Evolutionary conservation across 2,797 vertebrate species (phyloP), one percentile per base, ranked within the genome.

Genomic region (Perodicticus potto): DNA sequence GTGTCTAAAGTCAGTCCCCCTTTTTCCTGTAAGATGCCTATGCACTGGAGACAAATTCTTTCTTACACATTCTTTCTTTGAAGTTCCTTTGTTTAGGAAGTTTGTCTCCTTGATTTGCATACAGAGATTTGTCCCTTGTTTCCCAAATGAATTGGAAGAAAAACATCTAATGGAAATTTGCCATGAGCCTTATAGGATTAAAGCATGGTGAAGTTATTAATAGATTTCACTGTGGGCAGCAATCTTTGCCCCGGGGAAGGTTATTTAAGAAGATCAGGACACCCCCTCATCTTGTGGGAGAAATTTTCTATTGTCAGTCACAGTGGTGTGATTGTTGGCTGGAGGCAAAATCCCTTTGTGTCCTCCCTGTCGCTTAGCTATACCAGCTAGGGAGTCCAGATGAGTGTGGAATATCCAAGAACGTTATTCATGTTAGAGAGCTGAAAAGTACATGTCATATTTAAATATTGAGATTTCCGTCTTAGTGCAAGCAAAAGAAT

Each of bases 141-240:
- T 93, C 78, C 78, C 69, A 95, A 92, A 89, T 94, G 77, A 81
- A 82, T 67, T 53, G 17, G 34, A 91, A 97, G 74, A 70, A 90
- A 69, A 90, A 69, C 43, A 59, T 34, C 73, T 27, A 86, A 91
- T 89, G 59, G 82, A 96, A 92, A 92, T 86, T 92, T 90, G 86
- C 82, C 93, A 9, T 34, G 29, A 95, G 57, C 77, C 55, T 94
- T 86, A 88, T n/a, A 96, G 67, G 83, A 90, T 96, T 96, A 91
- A 86, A 69, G 59, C 84, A 77, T 29, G 45, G 37, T 13, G 40
- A 82, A 57, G 10, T 89, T 95, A 89, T 93, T 86, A 91, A 87
- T 61, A 88, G 49, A 86, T 74, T 96, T 91, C 57, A 88, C 57
- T 43, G 43, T 92, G 27, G 81, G 77, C 32, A 92, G 37, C 65